Evolutionary conservation across 1,140 invertebrate species (phyloP), one percentile per base, ranked within the genome.

Genomic region (Zaprionus capensis): DNA sequence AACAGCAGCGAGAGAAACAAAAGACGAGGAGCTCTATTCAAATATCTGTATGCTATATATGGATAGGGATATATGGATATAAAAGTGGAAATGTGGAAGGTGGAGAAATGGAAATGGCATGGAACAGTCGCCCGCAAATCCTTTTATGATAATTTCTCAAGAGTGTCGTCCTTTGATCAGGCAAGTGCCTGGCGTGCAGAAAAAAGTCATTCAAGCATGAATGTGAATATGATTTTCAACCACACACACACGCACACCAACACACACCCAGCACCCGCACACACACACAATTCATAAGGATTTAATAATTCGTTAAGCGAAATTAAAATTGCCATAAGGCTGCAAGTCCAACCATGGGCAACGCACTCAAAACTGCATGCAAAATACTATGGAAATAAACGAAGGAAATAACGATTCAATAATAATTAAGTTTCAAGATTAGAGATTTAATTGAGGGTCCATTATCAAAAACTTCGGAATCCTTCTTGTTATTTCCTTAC

Each of bases 71-170:
- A 53, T 41, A 20, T 22, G 41, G 41, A n/a, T 46, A 22, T 51
- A 14, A 38, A 57, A 15, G 36, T 58, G 49, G 26, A 55, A 55
- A 61, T 46, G 61, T 31, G 31, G 31, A 31, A 31, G 31, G 31
- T 31, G 31, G 6, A 28, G 64, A 34, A 38, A 61, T 66, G 73
- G 57, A 71, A 58, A 20, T 69, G 78, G 53, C 62, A 71, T 69
- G 71, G 44, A 53, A 76, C 26, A 41, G 66, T 71, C 64, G 71
- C 81, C 82, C 78, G 66, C 83, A 82, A 87, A 84, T 87, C 83
- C 88, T 91, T 91, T 91, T 91, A 91, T 91, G 87, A 91, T 91
- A 91, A 91, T 91, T 91, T 91, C 87, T 91, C 87, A 91, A 88
- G 87, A 91, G 87, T 91, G 87, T 91, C 87, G 87, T 91, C 87